These are phyloP conservation scores for Microcebus murinus DNA, from an alignment of 2,113 vertebrate genomes.

Conservation along the genomic window DNA sequence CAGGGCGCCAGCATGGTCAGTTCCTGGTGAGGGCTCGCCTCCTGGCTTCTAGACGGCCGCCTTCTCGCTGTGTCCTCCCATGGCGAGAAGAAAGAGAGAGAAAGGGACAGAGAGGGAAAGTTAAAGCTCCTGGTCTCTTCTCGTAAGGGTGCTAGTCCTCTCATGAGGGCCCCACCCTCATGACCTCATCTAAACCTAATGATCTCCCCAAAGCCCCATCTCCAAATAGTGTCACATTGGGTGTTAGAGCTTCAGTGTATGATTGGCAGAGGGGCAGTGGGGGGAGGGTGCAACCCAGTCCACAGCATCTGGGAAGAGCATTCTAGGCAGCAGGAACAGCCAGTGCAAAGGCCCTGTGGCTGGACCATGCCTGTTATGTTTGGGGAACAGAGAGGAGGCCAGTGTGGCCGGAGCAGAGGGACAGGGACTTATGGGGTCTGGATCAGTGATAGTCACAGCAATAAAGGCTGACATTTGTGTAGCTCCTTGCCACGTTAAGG, in stretches of 20 bases:
- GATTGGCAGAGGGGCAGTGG: neutral
- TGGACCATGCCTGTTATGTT: neutral
- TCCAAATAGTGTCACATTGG: too few species aligned
- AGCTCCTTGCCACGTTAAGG: neutral
- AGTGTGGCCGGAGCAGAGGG: neutral
- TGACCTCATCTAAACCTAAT: neutral
- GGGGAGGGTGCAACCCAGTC: neutral
- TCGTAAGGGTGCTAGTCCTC: neutral
- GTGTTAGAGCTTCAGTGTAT: neutral
- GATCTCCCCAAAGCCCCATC: neutral
- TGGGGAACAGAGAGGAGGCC: neutral
- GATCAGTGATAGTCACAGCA: neutral
- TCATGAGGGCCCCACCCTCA: neutral
- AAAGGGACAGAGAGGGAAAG: neutral
- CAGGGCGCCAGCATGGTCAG: neutral
- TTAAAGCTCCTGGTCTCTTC: neutral
- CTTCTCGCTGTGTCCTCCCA: neutral
- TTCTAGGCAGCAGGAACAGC: neutral
- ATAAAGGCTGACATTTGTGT: neutral
- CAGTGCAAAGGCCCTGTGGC: neutral
- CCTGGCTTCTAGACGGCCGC: neutral
- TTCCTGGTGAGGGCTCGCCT: neutral
- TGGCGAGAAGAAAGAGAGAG: neutral
- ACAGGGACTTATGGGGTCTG: neutral
- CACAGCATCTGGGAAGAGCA: neutral